These are phyloP conservation scores for Mesochorus sp. DNA, from an alignment of 2,888 invertebrate species.

Conservation along the genomic window DNA sequence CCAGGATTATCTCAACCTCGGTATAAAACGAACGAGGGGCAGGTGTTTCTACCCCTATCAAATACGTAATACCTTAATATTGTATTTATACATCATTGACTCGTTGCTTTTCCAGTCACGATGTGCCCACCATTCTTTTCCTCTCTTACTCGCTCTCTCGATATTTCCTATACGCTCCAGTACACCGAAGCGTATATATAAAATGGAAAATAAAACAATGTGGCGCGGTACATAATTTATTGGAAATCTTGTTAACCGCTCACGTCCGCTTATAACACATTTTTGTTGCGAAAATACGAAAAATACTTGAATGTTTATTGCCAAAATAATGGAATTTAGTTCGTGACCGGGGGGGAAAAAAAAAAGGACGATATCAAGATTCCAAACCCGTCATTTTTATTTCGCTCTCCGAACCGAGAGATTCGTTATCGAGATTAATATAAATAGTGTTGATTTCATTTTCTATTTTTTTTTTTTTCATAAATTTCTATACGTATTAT, in stretches of 20 bases:
- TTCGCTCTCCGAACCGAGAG: background rate
- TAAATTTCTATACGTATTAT: too few species aligned
- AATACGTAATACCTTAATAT: too few species aligned
- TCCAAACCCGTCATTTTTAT: background rate
- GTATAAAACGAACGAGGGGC: slow-evolving; percentile 16
- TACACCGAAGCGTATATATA: background rate
- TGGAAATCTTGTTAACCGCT: slow-evolving; percentile 1
- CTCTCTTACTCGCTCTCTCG: background rate
- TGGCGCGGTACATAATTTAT: background rate
- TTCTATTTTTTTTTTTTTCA: too few species aligned
- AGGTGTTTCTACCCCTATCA: too few species aligned
- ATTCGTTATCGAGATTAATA: too few species aligned
- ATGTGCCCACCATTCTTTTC: background rate
- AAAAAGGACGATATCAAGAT: background rate
- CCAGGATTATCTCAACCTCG: slow-evolving; percentile 40
- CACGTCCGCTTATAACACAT: background rate
- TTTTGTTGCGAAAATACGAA: background rate
- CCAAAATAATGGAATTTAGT: background rate
- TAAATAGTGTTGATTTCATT: too few species aligned
- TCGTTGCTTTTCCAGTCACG: slow-evolving; percentile 17
- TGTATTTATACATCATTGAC: background rate
- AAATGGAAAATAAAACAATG: background rate
- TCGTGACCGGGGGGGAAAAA: background rate
- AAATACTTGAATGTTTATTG: background rate
- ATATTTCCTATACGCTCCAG: background rate